A percentile compares a stretch with the other conserved stretches of the same genome.
Evolutionary conservation across 2,797 vertebrate genomes (phyloP).

Genomic region (Zenarchopterus dispar): DNA sequence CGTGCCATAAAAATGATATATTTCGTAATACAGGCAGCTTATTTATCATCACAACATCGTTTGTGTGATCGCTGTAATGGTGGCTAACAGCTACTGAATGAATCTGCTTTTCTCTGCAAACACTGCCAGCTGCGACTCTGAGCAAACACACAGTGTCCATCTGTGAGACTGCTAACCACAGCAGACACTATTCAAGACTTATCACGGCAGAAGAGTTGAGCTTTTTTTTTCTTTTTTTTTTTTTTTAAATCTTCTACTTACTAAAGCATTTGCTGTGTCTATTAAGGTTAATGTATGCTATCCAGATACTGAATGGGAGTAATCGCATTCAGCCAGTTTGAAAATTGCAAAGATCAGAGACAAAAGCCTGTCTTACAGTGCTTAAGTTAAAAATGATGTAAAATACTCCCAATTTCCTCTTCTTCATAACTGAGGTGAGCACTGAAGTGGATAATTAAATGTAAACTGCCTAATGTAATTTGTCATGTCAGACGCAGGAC

Average conservation of each 20-base stretch:
- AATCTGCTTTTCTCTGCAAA: slow-evolving; percentile 46
- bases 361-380: slow-evolving; percentile 6
- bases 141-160: slow-evolving; percentile 47
- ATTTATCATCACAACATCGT: slow-evolving; percentile 44
- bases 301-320: slow-evolving; percentile 4
- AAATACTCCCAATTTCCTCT: slow-evolving; percentile 37
- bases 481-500: slow-evolving; percentile 83
- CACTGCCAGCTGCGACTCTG: slow-evolving; percentile 51
- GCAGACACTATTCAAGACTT: slow-evolving; percentile 39
- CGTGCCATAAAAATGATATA: slow-evolving; percentile 37
- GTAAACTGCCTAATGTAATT: slow-evolving; percentile 83
- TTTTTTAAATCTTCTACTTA: background rate
- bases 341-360: slow-evolving; percentile 12
- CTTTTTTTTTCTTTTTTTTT: background rate
- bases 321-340: slow-evolving; percentile 19
- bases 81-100: slow-evolving; percentile 40
- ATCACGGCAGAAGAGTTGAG: slow-evolving; percentile 37
- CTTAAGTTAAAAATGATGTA: slow-evolving; percentile 39
- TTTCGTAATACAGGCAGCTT: slow-evolving; percentile 26
- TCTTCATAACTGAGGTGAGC: slow-evolving; percentile 66
- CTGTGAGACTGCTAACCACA: slow-evolving; percentile 42
- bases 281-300: slow-evolving; percentile 18
- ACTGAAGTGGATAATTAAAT: slow-evolving; percentile 84
- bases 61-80: slow-evolving; percentile 42
- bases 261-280: slow-evolving; percentile 1